Conservation (phyloP, 2,888 invertebrate species). For the Meiosimyza decipiens region DNA sequence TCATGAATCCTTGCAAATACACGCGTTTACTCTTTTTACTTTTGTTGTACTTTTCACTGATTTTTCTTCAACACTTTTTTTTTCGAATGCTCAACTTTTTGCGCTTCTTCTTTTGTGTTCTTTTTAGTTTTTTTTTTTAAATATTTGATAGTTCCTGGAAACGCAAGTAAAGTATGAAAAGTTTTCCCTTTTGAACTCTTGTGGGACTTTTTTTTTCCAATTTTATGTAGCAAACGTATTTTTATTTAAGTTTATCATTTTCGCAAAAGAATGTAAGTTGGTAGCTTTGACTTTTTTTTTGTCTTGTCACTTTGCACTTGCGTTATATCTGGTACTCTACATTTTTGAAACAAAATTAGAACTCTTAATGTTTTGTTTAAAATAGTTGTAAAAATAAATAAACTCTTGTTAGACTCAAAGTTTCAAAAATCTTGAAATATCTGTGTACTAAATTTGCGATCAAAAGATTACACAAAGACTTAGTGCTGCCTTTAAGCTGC, state of each 20-base stretch:
- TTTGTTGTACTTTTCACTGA: conserved; percentile 9
- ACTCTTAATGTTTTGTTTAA: no score
- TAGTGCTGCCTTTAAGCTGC: no score
- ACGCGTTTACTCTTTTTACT: not conserved
- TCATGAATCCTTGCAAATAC: not conserved
- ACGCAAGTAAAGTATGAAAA: not conserved
- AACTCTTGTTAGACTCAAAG: no score
- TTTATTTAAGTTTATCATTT: conserved; percentile 30
- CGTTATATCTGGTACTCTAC: no score
- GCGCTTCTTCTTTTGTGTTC: not conserved
- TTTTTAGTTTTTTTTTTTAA: not conserved
- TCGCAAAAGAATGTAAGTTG: not conserved
- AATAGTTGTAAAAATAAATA: no score
- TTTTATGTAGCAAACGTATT: conserved; percentile 10
- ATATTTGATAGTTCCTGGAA: not conserved
- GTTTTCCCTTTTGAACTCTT: conserved; percentile 1
- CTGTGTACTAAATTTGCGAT: no score
- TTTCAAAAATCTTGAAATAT: no score
- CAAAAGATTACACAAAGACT: no score
- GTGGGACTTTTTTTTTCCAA: not conserved
- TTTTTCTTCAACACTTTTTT: conserved; percentile 14
- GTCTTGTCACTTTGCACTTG: no score
- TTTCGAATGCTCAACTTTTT: not conserved
- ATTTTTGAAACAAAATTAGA: no score
- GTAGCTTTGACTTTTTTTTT: not conserved